phyloP scores from a whole-genome alignment of 1,140 invertebrate genomes.

The Drosophila neocordata region DNA sequence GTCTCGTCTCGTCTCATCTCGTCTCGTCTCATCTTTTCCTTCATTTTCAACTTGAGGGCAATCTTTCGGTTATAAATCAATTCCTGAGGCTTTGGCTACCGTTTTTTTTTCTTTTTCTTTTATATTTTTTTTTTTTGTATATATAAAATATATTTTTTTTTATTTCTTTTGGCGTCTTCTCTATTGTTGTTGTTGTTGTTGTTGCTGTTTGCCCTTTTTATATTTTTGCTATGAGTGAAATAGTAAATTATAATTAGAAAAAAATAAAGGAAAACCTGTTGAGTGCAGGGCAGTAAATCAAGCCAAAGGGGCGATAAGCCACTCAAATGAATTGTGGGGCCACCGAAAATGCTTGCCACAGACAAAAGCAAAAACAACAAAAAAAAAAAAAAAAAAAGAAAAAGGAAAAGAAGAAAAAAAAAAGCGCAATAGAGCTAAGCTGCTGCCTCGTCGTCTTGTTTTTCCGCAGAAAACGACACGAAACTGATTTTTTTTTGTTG shows the following conservation, averaged over 20 bases:
- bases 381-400: neutral
- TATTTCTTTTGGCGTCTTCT: neutral
- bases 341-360: conserved; percentile 59
- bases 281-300: conserved; percentile 70
- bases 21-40: conserved; percentile 38
- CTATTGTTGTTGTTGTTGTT: neutral
- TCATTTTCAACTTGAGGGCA: conserved; percentile 50
- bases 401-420: neutral
- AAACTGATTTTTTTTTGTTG: conserved; percentile 9
- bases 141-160: neutral
- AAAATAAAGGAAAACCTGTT: conserved; percentile 44
- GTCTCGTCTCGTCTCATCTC: conserved; percentile 2
- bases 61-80: conserved; percentile 75
- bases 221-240: conserved; percentile 26
- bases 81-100: conserved; percentile 62
- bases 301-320: conserved; percentile 77
- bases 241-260: conserved; percentile 64
- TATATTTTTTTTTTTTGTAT: neutral
- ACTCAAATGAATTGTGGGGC: conserved; percentile 67
- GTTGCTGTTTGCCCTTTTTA: neutral
- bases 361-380: conserved; percentile 8
- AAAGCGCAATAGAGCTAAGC: conserved; percentile 33
- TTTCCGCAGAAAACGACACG: conserved; percentile 13
- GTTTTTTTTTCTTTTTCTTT: conserved; percentile 43
- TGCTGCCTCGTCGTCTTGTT: conserved; percentile 25